phyloP scores from a whole-genome alignment of 2,797 vertebrate species.

The Gymnocypris eckloni region DNA sequence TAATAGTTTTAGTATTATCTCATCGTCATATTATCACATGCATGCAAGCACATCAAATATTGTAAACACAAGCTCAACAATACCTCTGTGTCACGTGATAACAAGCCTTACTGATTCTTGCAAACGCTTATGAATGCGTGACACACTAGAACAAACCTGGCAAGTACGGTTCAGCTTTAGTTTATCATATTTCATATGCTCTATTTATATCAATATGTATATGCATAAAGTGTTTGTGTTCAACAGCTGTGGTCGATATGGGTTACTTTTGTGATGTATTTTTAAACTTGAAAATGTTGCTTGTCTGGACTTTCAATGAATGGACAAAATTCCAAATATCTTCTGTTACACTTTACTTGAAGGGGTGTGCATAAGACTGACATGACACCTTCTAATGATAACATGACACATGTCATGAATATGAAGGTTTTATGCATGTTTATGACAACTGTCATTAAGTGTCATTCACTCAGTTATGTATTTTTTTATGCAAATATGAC shows the following conservation, averaged over 20 bases:
- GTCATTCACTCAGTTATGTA: no score
- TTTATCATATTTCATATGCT: not conserved
- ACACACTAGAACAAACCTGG: not conserved
- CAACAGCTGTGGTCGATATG: not conserved
- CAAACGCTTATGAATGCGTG: not conserved
- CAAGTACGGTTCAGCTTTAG: not conserved
- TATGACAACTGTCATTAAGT: no score
- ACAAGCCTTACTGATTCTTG: not conserved
- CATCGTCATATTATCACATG: not conserved
- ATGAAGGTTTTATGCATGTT: no score
- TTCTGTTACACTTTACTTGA: not conserved
- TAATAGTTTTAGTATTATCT: not conserved
- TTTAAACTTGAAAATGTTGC: not conserved
- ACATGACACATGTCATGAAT: no score
- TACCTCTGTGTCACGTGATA: not conserved
- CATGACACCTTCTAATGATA: no score
- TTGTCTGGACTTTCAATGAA: not conserved
- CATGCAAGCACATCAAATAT: not conserved
- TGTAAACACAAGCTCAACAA: not conserved
- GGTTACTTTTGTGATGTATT: not conserved
- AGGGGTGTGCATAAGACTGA: no score
- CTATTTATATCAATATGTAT: not conserved
- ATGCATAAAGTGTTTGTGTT: not conserved
- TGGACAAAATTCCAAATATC: not conserved
- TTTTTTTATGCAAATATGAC: no score